Base-by-base conservation (phyloP, 2,888 invertebrate genomes). In the Bedellia somnulentella region DNA sequence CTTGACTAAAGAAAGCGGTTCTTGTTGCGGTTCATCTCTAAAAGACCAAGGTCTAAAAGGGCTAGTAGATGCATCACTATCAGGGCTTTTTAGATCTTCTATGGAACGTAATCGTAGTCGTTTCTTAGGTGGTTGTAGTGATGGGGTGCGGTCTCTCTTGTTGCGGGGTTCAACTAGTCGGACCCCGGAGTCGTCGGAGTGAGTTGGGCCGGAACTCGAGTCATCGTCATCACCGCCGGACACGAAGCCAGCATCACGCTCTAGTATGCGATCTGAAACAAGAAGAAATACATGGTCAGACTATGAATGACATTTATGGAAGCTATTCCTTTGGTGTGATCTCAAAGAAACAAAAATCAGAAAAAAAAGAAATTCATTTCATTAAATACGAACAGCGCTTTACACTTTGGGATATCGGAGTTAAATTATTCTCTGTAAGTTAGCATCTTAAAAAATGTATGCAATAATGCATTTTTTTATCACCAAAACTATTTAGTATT, bases 191-290 rank as follows among this genome's bases (percentile, higher is more conserved):
- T 77, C 77, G 37, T 77, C 77, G 2, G 77, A 77, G 42, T 77
- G 76, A 2, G 76, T 73, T 4, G 76, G 76, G 0, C 75, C 76
- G 4, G 76, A 77, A 37, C 51, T 80, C 34, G 56, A 82, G 57
- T 81, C 81, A 36, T 85, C 81, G 45, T 87, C 87, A 41, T 86
- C 87, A 1, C 81, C 86, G 2, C 85, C 86, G 1, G 86, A 86
- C 38, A 85, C 86, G 57, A 87, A 86, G 28, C 85, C 87, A 3
- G 86, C 85, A 49, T 87, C 87, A 31, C 79, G 67, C 35, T 83
- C 83, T 31, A 79, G 39, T 36, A 70, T 64, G 17, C 71, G 62
- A 49, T 80, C 83, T 83, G 79, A 9, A 82, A 62, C 57, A 64
- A 64, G 37, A 44, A 18, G 18, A 18, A 6, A 18, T 9, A 18